Evolutionary conservation across 1,140 invertebrate species (phyloP).

Genomic region (Drosophila parabipectinata): DNA sequence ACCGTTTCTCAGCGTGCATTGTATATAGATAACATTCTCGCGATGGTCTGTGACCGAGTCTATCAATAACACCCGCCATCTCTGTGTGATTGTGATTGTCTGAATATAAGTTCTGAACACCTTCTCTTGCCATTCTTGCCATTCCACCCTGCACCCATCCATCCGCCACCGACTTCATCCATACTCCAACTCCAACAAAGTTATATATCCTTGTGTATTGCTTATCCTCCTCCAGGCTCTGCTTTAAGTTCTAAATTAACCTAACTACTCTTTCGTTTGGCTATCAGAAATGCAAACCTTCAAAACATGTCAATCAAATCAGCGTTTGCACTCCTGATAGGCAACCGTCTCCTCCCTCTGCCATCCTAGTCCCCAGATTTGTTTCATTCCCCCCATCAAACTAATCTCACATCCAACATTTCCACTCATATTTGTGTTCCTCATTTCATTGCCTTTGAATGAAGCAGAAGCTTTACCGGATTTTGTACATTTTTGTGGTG

Average conservation of each 20-base stretch:
- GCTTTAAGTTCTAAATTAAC: constrained; percentile 35
- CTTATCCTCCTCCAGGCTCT: constrained; percentile 41
- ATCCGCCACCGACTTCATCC: constrained; percentile 24
- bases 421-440: not conserved
- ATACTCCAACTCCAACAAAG: constrained; percentile 3
- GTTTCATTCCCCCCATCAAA: not conserved
- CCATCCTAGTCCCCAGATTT: not conserved
- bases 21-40: constrained; percentile 27
- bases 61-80: constrained; percentile 7
- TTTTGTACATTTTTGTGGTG: not conserved
- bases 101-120: constrained; percentile 23
- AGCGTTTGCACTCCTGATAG: not conserved
- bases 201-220: constrained; percentile 22
- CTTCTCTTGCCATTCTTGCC: constrained; percentile 6
- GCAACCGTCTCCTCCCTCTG: not conserved
- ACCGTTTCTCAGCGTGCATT: constrained; percentile 50
- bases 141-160: constrained; percentile 13
- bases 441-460: constrained; percentile 18
- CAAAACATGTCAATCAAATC: not conserved
- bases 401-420: constrained; percentile 19
- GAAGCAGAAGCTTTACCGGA: constrained; percentile 17
- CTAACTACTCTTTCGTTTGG: not conserved
- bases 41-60: constrained; percentile 23
- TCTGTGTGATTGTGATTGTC: constrained; percentile 31
- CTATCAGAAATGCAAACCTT: constrained; percentile 5